phyloP scores from a whole-genome alignment of 2,888 invertebrate species.

The Sesia bembeciformis region DNA sequence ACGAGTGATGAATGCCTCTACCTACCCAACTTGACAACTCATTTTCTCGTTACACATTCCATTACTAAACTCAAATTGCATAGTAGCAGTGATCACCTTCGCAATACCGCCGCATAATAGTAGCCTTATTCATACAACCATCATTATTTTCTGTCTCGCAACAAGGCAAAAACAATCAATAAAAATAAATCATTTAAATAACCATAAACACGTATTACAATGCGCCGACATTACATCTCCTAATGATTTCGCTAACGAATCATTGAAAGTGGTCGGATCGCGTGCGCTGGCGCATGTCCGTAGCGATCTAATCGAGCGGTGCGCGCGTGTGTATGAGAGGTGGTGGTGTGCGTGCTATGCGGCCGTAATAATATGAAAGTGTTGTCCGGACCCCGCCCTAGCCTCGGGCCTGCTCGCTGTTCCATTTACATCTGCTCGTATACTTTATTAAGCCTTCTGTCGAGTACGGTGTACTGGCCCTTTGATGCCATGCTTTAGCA shows the following conservation, averaged over 20 bases:
- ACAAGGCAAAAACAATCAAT: constrained; percentile 74
- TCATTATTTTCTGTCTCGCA: constrained; percentile 73
- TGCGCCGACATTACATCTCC: constrained; percentile 71
- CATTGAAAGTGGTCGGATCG: constrained; percentile 72
- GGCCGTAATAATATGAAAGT: constrained; percentile 70
- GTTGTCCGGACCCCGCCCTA: constrained; percentile 71
- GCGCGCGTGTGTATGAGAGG: constrained; percentile 22
- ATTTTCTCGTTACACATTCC: constrained; percentile 66
- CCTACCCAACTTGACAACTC: constrained; percentile 63
- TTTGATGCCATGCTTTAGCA: neutral
- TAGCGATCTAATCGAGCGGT: constrained; percentile 30
- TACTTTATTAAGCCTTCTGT: constrained; percentile 69
- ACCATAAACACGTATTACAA: constrained; percentile 73
- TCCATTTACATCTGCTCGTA: constrained; percentile 71
- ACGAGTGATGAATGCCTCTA: constrained; percentile 49
- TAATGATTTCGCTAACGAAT: constrained; percentile 75
- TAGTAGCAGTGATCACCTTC: constrained; percentile 61
- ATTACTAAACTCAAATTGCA: constrained; percentile 67
- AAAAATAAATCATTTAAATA: constrained; percentile 75
- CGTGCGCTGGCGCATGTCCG: constrained; percentile 53
- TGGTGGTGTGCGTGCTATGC: constrained; percentile 46
- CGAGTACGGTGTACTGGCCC: constrained; percentile 22
- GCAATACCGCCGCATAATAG: constrained; percentile 57
- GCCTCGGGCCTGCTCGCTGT: constrained; percentile 61
- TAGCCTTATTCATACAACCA: constrained; percentile 63